A percentile compares a stretch with the other conserved stretches of the same genome.
Conservation (phyloP, 1,140 invertebrate genomes). For the Aphis craccivora region DNA sequence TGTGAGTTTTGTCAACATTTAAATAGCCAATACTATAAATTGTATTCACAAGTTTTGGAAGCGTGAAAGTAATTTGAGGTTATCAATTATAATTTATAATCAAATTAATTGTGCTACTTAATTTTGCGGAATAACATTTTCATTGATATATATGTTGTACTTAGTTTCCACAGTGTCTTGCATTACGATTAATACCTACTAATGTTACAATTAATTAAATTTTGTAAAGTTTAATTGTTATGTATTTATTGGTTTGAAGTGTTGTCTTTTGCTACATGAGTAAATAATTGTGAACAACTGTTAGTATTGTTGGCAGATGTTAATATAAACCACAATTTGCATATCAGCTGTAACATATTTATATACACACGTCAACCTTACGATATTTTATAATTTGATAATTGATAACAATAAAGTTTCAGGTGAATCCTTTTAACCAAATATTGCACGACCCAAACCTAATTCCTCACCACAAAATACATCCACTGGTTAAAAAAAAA, state of each 20-base stretch:
- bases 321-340: neutral
- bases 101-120: neutral
- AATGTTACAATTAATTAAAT: neutral
- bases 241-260: neutral
- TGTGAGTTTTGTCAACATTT: neutral
- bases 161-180: neutral
- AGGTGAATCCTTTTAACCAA: slow-evolving; percentile 20
- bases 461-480: neutral
- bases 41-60: neutral
- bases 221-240: neutral
- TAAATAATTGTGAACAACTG: neutral
- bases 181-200: neutral
- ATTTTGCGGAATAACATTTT: neutral
- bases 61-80: neutral
- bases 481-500: neutral
- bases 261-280: neutral
- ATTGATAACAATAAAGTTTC: slow-evolving; percentile 25
- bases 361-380: neutral
- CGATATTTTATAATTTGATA: neutral
- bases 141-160: neutral
- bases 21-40: neutral
- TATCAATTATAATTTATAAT: neutral
- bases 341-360: neutral
- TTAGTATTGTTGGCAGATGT: neutral
- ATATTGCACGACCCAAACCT: neutral